Evolutionary conservation across 2,797 vertebrate genomes (phyloP).

Genomic region (Tadarida brasiliensis): DNA sequence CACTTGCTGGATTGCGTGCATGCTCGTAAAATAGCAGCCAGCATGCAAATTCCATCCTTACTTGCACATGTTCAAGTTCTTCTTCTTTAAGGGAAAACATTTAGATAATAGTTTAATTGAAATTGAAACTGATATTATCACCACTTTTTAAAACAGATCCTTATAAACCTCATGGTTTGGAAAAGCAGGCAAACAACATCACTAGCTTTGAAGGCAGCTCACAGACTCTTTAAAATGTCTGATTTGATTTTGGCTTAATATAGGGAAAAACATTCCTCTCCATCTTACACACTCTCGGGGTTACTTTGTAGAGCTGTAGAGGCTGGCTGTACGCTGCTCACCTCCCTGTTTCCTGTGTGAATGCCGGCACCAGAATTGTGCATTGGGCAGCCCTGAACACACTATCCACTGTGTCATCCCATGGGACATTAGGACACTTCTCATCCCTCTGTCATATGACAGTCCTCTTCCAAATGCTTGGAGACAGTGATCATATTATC

Average conservation of each 20-base stretch:
- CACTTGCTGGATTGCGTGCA: not conserved
- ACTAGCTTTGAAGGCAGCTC: not conserved
- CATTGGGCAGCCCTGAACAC: not conserved
- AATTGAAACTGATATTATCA: not conserved
- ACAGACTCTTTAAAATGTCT: not conserved
- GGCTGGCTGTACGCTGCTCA: not conserved
- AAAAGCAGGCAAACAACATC: not conserved
- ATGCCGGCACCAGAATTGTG: not conserved
- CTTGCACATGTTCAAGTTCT: not conserved
- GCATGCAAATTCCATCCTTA: not conserved
- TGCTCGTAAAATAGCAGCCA: not conserved
- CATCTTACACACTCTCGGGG: not conserved
- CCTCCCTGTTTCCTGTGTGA: not conserved
- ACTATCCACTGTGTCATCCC: not conserved
- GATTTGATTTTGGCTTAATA: not conserved
- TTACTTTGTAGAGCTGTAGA: not conserved
- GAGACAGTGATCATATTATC: not conserved
- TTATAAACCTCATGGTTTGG: not conserved
- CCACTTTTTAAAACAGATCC: not conserved
- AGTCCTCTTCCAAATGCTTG: not conserved
- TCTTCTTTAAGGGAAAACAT: not conserved
- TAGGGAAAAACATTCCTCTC: not conserved
- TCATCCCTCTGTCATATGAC: not conserved
- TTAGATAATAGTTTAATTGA: not conserved
- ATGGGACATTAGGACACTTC: not conserved